These are phyloP conservation scores for Lasioglossum villosulum DNA, from an alignment of 2,888 invertebrate genomes.

Conservation along the genomic window DNA sequence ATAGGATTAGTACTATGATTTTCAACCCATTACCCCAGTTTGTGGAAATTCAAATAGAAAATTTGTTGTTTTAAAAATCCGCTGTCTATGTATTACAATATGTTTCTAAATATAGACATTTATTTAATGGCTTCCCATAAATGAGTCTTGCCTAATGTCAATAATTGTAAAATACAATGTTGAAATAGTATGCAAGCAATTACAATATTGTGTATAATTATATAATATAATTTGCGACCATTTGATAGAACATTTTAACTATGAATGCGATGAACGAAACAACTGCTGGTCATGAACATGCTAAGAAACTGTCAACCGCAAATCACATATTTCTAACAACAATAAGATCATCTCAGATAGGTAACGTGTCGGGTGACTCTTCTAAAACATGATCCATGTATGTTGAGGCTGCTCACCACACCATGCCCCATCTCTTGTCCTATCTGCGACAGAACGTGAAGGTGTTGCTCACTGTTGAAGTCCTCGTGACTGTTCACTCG, in stretches of 20 bases:
- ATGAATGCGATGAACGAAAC: neutral
- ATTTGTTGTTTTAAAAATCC: neutral
- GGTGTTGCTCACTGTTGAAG: slow-evolving; percentile 84
- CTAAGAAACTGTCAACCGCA: neutral
- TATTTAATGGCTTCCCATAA: neutral
- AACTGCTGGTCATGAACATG: neutral
- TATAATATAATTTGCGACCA: neutral
- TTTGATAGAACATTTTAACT: neutral
- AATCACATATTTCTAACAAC: neutral
- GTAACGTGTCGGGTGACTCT: neutral
- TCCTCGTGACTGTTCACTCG: slow-evolving; percentile 89
- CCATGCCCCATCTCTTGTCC: slow-evolving; percentile 83
- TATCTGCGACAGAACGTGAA: slow-evolving; percentile 78
- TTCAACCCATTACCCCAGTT: neutral
- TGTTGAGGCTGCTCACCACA: slow-evolving; percentile 75
- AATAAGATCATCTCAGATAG: neutral
- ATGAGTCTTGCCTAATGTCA: neutral
- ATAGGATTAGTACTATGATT: neutral
- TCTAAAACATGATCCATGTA: neutral
- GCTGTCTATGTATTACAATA: neutral
- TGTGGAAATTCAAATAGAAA: neutral
- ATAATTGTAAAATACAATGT: neutral
- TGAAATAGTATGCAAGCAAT: neutral
- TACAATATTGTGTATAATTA: neutral
- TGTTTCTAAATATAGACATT: neutral